Base-by-base conservation (phyloP, 2,888 invertebrate genomes). In the Cyclophora punctaria region DNA sequence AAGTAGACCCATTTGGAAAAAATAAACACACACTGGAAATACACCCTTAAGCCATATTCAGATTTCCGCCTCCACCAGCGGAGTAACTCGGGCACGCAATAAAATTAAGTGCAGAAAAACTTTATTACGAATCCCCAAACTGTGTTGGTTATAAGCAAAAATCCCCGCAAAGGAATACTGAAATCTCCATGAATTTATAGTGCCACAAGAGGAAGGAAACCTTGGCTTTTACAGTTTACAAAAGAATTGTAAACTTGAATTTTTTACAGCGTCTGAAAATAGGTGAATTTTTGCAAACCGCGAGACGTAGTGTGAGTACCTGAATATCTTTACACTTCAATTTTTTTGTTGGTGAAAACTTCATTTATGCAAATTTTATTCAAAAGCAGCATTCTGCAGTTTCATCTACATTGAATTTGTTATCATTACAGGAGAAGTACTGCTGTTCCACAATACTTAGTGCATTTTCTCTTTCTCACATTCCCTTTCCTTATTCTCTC, bases 121-220 rank as follows among this genome's bases (percentile, higher is more conserved):
- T 71, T 68, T 67, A 67, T 66, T 62, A 61, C 62, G 60, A 67
- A 64, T 67, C 61, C 56, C 62, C 53, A 54, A 56, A 53, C 48
- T 47, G 51, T 52, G 55, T 35, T 49, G 56, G 62, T 57, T 65
- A 62, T 66, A 65, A 66, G 64, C 53, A 63, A 67, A 67, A 73
- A 67, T 70, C 66, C 63, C 37, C 63, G 62, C 51, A 61, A 53
- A 51, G 47, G 66, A 68, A 65, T 67, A 62, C 64, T 60, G 49
- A 52, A 63, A 64, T 63, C 59, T 67, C 62, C 62, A 63, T 72
- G 66, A 76, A 76, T 75, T 76, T 73, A 73, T 73, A 69, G 67
- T 64, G 61, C 62, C 60, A 65, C 66, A 66, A 70, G 65, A 66
- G 67, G 69, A 72, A 72, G 69, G 69, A 73, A 73, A 44, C 64